Evolutionary conservation across 2,113 vertebrate species (phyloP), one percentile per base, ranked within the genome.

Genomic region (Crotophaga sulcirostris): DNA sequence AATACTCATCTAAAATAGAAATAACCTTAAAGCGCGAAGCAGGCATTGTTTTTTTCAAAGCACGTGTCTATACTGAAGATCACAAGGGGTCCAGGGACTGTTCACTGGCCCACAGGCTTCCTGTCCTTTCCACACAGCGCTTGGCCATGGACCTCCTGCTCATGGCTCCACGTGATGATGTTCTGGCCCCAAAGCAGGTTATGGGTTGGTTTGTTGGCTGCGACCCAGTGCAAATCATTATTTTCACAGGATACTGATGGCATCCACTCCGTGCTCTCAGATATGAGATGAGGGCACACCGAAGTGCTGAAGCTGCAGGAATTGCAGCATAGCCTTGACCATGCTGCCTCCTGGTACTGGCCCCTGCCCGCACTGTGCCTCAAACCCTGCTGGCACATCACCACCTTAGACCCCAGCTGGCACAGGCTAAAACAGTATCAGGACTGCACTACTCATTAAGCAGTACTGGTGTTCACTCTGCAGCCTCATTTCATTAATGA

Each of bases 41-140:
- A 16, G 3, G 5, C 28, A 7, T 54, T 13, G 47, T 16, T 58
- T 33, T 31, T 15, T 19, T 31, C 45, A 56, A 25, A 31, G 42
- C 33, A 10, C 10, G 1, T 6, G 45, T 2, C 15, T 29, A 2
- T 4, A 34, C 31, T 16, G 38, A 9, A 74, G 64, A 44, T 19
- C 20, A 7, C 29, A 73, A 2, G 31, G 34, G 58, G 38, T 12
- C 54, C 47, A 36, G 14, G 42, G 34, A 26, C 8, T 24, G 31
- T 0, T 25, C 16, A 3, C 16, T 14, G 19, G 17, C 40, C 23
- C 38, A 23, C 4, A 8, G 55, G 16, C 18, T 33, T 6, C 8
- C 0, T 1, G 1, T 11, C 28, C 59, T 20, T 1, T 47, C 64
- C 82, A 17, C 1, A 2, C 0, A 21, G 17, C 1, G 2, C 70